Percentiles rank a stretch among this genome's conserved stretches.
Evolutionary conservation across 1,140 invertebrate genomes (phyloP).

Genomic region (Phymorhynchus buccinoides): DNA sequence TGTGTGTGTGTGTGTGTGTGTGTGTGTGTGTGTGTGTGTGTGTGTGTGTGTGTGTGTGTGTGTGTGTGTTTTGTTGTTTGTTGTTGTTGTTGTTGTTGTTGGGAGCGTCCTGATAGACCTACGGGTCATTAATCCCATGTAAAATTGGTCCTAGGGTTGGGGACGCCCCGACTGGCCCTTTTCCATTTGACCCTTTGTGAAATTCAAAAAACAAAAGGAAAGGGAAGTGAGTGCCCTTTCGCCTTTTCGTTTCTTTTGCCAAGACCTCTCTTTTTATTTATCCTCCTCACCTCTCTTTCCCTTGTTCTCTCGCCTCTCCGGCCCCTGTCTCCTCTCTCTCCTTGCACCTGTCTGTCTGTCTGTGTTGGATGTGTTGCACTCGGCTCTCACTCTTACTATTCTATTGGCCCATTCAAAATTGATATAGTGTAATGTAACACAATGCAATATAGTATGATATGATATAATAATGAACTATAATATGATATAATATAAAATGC

Average conservation of each 20-base stretch:
- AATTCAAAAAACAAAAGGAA: neutral
- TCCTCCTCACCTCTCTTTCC: neutral
- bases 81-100: neutral
- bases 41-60: slow-evolving; percentile 31
- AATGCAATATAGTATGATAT: no score
- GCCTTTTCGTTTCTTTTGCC: neutral
- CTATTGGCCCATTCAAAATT: no score
- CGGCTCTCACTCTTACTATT: no score
- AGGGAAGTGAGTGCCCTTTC: neutral
- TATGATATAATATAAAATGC: no score
- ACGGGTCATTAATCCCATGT: neutral
- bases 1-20: neutral
- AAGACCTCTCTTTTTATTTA: no score
- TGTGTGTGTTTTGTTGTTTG: neutral
- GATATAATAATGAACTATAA: no score
- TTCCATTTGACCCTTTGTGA: no score
- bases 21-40: neutral
- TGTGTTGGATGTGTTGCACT: neutral
- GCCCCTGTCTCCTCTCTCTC: neutral
- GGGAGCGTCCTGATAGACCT: neutral
- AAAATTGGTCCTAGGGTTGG: neutral
- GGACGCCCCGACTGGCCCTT: neutral
- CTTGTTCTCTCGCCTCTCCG: neutral
- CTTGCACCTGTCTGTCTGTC: slow-evolving; percentile 21
- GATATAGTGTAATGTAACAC: no score